Evolutionary conservation across 2,113 vertebrate species (phyloP), one percentile per base, ranked within the genome.

Genomic region (Pterocles orientalis): DNA sequence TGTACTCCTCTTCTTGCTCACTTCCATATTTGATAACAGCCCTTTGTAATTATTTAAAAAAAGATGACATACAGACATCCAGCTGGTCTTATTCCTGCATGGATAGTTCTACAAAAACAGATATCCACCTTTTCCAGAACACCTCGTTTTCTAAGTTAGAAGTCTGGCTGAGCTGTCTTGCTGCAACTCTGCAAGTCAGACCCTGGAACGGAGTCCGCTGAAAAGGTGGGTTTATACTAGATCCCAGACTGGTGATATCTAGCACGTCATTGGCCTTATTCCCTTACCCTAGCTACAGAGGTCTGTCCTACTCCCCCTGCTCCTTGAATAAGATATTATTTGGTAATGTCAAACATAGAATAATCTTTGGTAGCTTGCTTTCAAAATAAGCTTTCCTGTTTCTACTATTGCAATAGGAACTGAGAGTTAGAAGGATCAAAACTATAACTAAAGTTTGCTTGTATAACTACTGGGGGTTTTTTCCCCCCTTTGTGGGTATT

Each of bases 341-440:
- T 58, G 12, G 6, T 41, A 54, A 54, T 2, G 2, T 0, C 75
- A 7, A 13, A 58, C 26, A 39, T 0, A 7, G 18, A 65, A 54
- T 33, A 87, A 48, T 14, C 31, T 58, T 82, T 51, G 20, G 39
- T 75, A 71, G 10, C 26, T 88, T 43, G 14, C 15, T 82, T 48
- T 68, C n/a, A 82, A 65, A 88, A 39, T 47, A 73, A 84, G 10
- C 12, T 92, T 78, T 64, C 33, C 10, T 62, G 28, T 26, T 86
- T 58, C 51, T 41, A 81, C 12, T 33, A 58, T 14, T 57, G n/a
- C 34, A 62, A 45, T 7, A 64, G 14, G 6, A 92, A 57, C 6
- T 33, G 17, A 73, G 16, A n/a, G 23, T 39, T 72, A 72, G 50
- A 69, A 57, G 9, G 28, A 70, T 28, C 7, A 73, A 86, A 92